Evolutionary conservation across 1,140 invertebrate species (phyloP).

Genomic region (Gonioctena quinquepunctata): DNA sequence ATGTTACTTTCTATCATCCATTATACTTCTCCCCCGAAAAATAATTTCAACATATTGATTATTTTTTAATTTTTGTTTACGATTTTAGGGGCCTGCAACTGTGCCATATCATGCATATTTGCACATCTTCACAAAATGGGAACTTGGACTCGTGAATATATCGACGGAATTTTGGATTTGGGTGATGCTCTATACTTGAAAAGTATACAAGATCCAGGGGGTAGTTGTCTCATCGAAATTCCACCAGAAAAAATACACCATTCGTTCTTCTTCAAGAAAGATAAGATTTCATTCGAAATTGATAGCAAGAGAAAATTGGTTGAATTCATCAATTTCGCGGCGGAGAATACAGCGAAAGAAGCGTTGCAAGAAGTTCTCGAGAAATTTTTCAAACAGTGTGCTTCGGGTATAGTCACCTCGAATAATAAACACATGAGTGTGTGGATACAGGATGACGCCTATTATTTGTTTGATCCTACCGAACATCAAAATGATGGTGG

Average conservation of each 20-base stretch:
- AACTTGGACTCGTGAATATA: constrained; percentile 31
- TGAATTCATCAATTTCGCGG: constrained; percentile 6
- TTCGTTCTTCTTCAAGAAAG: constrained; percentile 33
- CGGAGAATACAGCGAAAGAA: constrained; percentile 25
- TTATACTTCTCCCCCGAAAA: no score
- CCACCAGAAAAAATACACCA: constrained; percentile 30
- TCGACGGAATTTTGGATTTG: constrained; percentile 42
- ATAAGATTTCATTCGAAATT: constrained; percentile 38
- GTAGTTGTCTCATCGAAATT: constrained; percentile 30
- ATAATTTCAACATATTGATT: no score
- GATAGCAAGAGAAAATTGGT: constrained; percentile 3
- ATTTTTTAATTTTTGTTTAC: background rate
- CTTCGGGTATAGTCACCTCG: constrained; percentile 29
- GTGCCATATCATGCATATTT: constrained; percentile 42
- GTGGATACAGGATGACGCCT: constrained; percentile 35
- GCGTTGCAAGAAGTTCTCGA: constrained; percentile 25
- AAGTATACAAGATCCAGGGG: constrained; percentile 29
- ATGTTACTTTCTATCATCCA: no score
- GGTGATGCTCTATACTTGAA: constrained; percentile 40
- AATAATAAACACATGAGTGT: constrained; percentile 28
- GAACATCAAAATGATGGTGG: constrained; percentile 43
- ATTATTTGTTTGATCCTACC: constrained; percentile 46
- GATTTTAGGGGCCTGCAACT: constrained; percentile 39
- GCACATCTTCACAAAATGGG: constrained; percentile 40
- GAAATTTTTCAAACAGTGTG: constrained; percentile 32